These are phyloP conservation scores for Quadroppia sp. DNA, from an alignment of 2,888 invertebrate genomes.

Conservation along the genomic window DNA sequence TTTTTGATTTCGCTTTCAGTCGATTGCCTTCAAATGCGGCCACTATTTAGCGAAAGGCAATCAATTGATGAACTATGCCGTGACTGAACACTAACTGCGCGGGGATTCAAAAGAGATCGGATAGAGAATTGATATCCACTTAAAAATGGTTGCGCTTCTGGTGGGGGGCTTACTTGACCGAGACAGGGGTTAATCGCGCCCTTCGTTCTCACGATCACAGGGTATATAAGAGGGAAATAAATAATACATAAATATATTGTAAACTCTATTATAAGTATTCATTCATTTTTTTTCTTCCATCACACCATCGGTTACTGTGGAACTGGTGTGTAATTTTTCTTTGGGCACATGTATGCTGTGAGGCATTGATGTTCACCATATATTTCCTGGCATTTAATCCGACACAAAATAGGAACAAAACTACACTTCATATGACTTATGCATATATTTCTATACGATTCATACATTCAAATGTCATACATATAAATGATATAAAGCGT, in stretches of 20 bases:
- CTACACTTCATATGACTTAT: background rate
- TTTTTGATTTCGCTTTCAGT: background rate
- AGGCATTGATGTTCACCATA: conserved; percentile 13
- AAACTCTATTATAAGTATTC: conserved; percentile 18
- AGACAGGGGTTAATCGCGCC: conserved; percentile 13
- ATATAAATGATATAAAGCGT: conserved; percentile 20
- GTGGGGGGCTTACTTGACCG: conserved; percentile 29
- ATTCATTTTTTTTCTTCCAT: conserved; percentile 13
- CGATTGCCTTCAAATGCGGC: conserved; percentile 11
- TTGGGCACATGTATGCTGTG: background rate
- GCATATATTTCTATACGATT: background rate
- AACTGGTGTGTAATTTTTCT: conserved; percentile 2
- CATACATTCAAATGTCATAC: conserved; percentile 26
- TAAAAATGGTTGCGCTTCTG: conserved; percentile 4
- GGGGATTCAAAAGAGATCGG: background rate
- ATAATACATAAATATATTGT: background rate
- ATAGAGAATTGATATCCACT: conserved; percentile 28
- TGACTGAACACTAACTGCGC: too few relatives aligned
- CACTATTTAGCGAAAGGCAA: conserved; percentile 30
- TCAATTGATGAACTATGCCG: conserved; percentile 31
- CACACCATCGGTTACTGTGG: background rate
- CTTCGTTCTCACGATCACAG: conserved; percentile 27
- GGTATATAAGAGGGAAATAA: background rate
- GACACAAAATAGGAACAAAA: background rate
- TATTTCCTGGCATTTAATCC: conserved; percentile 30